A percentile compares a stretch with the other conserved stretches of the same genome.
phyloP scores from a whole-genome alignment of 2,797 vertebrate species.

The Triplophysa yarkandensis region DNA sequence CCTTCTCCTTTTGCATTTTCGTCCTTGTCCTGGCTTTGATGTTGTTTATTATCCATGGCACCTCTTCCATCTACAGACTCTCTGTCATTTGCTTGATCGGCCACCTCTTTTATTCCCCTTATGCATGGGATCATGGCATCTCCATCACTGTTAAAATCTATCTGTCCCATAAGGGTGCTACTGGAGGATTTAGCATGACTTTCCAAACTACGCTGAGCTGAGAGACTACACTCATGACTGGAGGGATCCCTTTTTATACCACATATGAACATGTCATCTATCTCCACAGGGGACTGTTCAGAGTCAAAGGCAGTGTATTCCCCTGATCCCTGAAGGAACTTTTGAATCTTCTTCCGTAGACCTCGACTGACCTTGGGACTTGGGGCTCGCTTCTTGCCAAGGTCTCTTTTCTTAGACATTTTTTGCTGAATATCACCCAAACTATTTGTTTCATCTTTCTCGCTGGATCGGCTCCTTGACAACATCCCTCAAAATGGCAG shows the following conservation, averaged over 20 bases:
- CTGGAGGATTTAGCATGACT: constrained; percentile 25
- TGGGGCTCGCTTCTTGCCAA: constrained; percentile 70
- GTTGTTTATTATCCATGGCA: constrained; percentile 61
- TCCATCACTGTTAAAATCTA: constrained; percentile 65
- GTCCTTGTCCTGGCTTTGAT: constrained; percentile 48
- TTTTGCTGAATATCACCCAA: constrained; percentile 64
- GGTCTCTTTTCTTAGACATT: constrained; percentile 70
- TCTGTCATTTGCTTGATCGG: constrained; percentile 49
- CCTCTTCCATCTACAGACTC: constrained; percentile 56
- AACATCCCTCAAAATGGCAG: constrained; percentile 73
- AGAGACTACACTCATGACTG: constrained; percentile 49
- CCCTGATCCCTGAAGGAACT: constrained; percentile 73
- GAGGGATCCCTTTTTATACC: constrained; percentile 66
- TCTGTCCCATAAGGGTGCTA: constrained; percentile 57
- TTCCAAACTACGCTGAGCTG: constrained; percentile 43
- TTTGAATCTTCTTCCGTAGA: constrained; percentile 77
- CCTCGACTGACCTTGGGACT: constrained; percentile 71
- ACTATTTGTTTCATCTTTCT: constrained; percentile 73
- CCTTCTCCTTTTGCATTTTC: constrained; percentile 54
- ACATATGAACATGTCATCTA: constrained; percentile 69
- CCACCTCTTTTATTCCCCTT: constrained; percentile 29
- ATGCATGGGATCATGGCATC: constrained; percentile 58
- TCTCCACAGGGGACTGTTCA: constrained; percentile 68
- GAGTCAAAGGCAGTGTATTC: constrained; percentile 68
- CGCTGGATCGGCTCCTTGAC: constrained; percentile 76